phyloP scores from a whole-genome alignment of 2,797 vertebrate genomes.

The Pseudomugil tenellus region DNA sequence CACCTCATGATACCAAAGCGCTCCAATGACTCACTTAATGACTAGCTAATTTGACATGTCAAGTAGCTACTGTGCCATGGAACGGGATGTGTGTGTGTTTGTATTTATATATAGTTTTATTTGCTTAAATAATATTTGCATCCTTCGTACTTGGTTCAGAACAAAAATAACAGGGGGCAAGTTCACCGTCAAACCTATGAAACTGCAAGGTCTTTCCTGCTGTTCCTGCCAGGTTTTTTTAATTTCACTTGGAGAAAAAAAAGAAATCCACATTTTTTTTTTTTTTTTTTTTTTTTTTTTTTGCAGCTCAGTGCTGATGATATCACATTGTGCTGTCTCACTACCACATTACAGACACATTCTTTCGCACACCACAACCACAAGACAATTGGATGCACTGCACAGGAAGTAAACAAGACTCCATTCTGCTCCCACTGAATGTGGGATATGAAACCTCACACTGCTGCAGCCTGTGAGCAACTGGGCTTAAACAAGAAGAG shows the following conservation, averaged over 20 bases:
- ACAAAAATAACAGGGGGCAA: neutral
- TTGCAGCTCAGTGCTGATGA: constrained; percentile 6
- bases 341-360: constrained; percentile 28
- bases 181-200: neutral
- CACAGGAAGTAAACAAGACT: constrained; percentile 48
- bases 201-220: neutral
- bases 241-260: constrained; percentile 6
- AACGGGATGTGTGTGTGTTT: neutral
- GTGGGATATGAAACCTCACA: constrained; percentile 38
- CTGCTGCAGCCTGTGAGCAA: constrained; percentile 44
- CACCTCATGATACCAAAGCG: constrained; percentile 62
- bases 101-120: constrained; percentile 34
- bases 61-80: constrained; percentile 9
- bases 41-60: constrained; percentile 35
- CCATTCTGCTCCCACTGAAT: constrained; percentile 25
- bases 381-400: constrained; percentile 20
- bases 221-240: too few species aligned
- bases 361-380: constrained; percentile 29
- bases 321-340: constrained; percentile 28
- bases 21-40: constrained; percentile 65
- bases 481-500: constrained; percentile 37
- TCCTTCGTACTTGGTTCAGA: constrained; percentile 1
- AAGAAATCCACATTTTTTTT: constrained; percentile 3
- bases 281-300: too few species aligned
- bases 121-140: constrained; percentile 20